Evolutionary conservation across 2,797 vertebrate genomes (phyloP).

Genomic region (Pangasius mekongensis): DNA sequence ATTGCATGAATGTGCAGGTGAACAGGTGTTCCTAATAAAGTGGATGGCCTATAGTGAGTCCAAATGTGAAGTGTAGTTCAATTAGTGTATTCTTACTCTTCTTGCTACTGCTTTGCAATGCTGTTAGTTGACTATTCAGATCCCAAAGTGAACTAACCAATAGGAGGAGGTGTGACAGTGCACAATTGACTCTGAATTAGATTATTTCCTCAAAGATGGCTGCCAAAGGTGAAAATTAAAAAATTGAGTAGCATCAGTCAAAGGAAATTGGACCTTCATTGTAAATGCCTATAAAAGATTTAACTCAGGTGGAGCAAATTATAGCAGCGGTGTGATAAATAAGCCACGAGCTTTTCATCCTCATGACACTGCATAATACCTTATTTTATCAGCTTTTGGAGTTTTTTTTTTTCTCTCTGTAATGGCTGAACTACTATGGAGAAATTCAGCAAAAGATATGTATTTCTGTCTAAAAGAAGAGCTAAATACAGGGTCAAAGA

Average conservation of each 20-base stretch:
- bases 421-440: neutral
- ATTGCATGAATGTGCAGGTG: neutral
- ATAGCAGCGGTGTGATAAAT: conserved; percentile 8
- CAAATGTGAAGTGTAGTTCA: neutral
- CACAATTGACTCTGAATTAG: conserved; percentile 15
- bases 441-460: neutral
- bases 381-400: conserved; percentile 6
- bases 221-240: conserved; percentile 28
- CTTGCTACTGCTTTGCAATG: neutral
- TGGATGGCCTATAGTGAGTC: too few relatives aligned
- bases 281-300: conserved; percentile 34
- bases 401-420: neutral
- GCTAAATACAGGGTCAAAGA: neutral
- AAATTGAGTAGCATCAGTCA: conserved; percentile 34
- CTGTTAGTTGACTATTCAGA: neutral
- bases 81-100: neutral
- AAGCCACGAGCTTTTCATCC: conserved; percentile 7
- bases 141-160: conserved; percentile 17
- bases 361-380: neutral
- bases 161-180: conserved; percentile 11
- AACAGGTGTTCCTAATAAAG: neutral
- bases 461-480: neutral
- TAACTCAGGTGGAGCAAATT: conserved; percentile 34
- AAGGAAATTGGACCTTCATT: conserved; percentile 35
- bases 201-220: conserved; percentile 20